Conservation (phyloP, 2,888 invertebrate genomes). For the Ophion ellenae region DNA sequence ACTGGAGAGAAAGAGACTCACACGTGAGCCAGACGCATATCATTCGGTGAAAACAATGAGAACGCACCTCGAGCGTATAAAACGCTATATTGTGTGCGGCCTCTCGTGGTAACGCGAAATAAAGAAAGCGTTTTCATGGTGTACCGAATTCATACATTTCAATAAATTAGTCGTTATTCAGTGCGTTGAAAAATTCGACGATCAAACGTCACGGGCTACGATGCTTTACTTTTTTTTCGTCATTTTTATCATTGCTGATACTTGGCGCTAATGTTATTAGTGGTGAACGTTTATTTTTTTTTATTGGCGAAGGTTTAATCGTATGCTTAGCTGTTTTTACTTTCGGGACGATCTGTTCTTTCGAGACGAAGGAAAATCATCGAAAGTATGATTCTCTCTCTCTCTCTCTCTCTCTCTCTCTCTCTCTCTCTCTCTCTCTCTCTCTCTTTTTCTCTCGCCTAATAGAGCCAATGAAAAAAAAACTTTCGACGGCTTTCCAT, state of each 20-base stretch:
- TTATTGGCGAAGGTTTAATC: background rate
- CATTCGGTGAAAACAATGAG: slow-evolving; percentile 67
- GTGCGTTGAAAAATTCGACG: slow-evolving; percentile 74
- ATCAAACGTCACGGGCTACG: slow-evolving; percentile 48
- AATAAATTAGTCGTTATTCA: slow-evolving; percentile 74
- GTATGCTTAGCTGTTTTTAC: slow-evolving; percentile 15
- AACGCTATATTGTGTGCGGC: slow-evolving; percentile 33
- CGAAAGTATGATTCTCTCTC: slow-evolving; percentile 42
- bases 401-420: slow-evolving; percentile 1
- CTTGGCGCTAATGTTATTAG: background rate
- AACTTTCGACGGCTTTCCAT: slow-evolving; percentile 57
- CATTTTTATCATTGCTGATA: background rate
- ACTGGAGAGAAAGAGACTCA: slow-evolving; percentile 10
- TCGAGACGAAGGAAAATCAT: slow-evolving; percentile 45
- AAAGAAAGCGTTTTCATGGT: slow-evolving; percentile 66
- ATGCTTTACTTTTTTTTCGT: background rate
- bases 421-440: background rate
- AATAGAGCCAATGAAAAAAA: slow-evolving; percentile 29
- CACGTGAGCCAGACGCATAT: slow-evolving; percentile 54
- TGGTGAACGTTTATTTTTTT: background rate
- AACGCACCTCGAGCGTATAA: slow-evolving; percentile 61
- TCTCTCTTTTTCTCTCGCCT: background rate
- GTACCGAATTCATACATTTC: slow-evolving; percentile 75
- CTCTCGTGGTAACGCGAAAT: slow-evolving; percentile 63
- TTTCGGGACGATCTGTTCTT: slow-evolving; percentile 27